phyloP scores from a whole-genome alignment of 2,797 vertebrate genomes.

The Helarctos malayanus region DNA sequence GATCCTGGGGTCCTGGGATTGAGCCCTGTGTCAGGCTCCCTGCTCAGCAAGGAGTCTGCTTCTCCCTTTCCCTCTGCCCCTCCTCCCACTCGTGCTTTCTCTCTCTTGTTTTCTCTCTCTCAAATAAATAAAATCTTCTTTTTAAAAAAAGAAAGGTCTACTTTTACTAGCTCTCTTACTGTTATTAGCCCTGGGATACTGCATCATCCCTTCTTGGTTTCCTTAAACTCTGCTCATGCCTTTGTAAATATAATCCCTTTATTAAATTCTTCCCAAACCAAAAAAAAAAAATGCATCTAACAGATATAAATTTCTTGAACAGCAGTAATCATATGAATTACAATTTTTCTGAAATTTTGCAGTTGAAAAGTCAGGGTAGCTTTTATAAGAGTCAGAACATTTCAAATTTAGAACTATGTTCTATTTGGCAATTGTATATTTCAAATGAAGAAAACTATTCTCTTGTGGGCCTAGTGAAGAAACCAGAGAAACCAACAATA shows the following conservation, averaged over 20 bases:
- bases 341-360: constrained; percentile 58
- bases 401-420: constrained; percentile 75
- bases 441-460: constrained; percentile 81
- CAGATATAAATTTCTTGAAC: constrained; percentile 13
- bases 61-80: too few species aligned
- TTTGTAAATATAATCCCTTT: constrained; percentile 55
- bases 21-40: too few species aligned
- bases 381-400: constrained; percentile 64
- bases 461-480: constrained; percentile 74
- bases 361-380: constrained; percentile 35
- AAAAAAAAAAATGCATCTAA: not conserved
- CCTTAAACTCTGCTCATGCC: constrained; percentile 47
- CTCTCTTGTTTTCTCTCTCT: too few species aligned
- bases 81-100: too few species aligned
- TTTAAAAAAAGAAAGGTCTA: not conserved
- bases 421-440: constrained; percentile 77
- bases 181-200: not conserved
- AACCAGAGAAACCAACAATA: constrained; percentile 74
- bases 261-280: constrained; percentile 54
- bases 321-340: not conserved
- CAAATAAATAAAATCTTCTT: too few species aligned
- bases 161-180: not conserved
- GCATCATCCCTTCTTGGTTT: not conserved
- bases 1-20: too few species aligned
- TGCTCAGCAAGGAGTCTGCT: too few species aligned